Evolutionary conservation across 2,797 vertebrate genomes (phyloP).

Genomic region (Dallia pectoralis): DNA sequence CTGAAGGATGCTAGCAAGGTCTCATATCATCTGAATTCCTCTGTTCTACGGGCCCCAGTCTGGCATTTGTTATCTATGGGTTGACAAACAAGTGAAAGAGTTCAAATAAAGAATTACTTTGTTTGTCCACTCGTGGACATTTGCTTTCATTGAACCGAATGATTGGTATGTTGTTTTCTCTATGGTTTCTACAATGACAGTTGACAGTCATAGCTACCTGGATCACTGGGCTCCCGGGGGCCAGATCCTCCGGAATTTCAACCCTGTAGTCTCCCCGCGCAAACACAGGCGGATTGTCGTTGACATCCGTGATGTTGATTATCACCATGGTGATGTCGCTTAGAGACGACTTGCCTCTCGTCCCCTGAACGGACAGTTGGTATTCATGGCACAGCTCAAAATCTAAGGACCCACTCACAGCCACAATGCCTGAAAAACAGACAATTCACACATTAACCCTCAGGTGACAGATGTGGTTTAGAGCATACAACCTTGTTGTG

Average conservation of each 20-base stretch:
- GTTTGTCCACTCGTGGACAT: not conserved
- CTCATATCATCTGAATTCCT: too few species aligned
- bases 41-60: too few species aligned
- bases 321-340: conserved; percentile 85
- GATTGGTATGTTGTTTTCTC: conserved; percentile 20
- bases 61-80: too few species aligned
- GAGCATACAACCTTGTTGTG: not conserved
- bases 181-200: conserved; percentile 29
- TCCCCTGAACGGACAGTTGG: conserved; percentile 90
- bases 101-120: not conserved
- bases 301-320: conserved; percentile 90
- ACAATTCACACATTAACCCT: not conserved
- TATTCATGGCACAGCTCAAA: conserved; percentile 84
- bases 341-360: conserved; percentile 79
- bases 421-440: conserved; percentile 60
- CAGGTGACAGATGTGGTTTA: not conserved
- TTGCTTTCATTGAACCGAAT: conserved; percentile 17
- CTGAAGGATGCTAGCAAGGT: too few species aligned
- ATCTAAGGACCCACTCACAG: conserved; percentile 81
- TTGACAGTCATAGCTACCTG: conserved; percentile 67
- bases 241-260: conserved; percentile 80
- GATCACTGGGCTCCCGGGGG: conserved; percentile 80
- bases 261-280: conserved; percentile 73
- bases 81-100: too few species aligned
- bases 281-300: conserved; percentile 88